A percentile compares a stretch with the other conserved stretches of the same genome.
Evolutionary conservation across 2,113 vertebrate species (phyloP).

Genomic region (Noctilio leporinus): DNA sequence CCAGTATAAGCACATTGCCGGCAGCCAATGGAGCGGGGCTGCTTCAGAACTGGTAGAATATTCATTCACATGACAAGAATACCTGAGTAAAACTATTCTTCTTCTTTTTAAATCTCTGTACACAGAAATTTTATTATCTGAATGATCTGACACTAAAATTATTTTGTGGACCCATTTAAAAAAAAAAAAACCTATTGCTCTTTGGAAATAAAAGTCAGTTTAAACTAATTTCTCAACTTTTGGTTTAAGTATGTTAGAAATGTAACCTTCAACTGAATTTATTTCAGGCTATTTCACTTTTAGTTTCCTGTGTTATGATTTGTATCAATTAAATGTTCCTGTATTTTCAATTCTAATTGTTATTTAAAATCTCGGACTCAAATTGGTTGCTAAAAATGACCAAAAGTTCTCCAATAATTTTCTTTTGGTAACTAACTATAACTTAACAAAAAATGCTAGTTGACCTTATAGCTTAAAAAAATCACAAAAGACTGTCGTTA

Average conservation of each 20-base stretch:
- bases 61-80: background rate
- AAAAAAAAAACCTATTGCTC: background rate
- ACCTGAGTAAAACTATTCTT: constrained; percentile 21
- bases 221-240: constrained; percentile 42
- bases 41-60: constrained; percentile 64
- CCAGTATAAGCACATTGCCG: constrained; percentile 76
- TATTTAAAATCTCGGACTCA: constrained; percentile 20
- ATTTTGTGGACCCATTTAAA: background rate
- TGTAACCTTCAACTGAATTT: constrained; percentile 17
- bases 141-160: constrained; percentile 10
- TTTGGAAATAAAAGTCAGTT: constrained; percentile 48
- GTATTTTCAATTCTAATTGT: constrained; percentile 1
- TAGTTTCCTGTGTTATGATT: background rate
- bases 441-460: background rate
- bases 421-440: background rate
- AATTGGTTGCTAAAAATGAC: background rate
- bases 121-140: constrained; percentile 56
- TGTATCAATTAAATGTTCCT: background rate
- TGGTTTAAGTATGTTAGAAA: constrained; percentile 16
- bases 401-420: background rate
- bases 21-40: constrained; percentile 68
- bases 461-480: background rate
- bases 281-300: constrained; percentile 15
- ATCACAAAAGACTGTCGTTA: background rate
- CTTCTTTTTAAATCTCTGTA: constrained; percentile 25